Conservation (phyloP, 2,888 invertebrate genomes). For the Lasioglossum malachurum region DNA sequence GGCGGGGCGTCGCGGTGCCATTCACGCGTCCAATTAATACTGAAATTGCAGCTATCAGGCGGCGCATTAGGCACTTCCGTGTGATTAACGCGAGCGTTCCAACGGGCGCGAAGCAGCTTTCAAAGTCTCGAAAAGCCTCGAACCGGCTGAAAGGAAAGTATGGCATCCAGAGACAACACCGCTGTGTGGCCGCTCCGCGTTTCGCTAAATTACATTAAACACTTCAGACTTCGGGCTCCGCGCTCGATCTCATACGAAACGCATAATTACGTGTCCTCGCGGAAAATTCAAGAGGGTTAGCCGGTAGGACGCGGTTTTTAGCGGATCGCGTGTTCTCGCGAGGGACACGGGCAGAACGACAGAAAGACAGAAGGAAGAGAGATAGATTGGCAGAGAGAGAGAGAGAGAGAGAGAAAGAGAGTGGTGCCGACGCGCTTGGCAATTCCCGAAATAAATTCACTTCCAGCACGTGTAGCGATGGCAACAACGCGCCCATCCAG, state of each 20-base stretch:
- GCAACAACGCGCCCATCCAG: constrained; percentile 1
- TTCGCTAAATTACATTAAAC: constrained; percentile 55
- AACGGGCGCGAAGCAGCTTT: constrained; percentile 27
- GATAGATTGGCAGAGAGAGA: background rate
- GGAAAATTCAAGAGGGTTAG: constrained; percentile 48
- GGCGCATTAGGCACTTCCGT: constrained; percentile 48
- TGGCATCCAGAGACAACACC: constrained; percentile 8
- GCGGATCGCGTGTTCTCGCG: constrained; percentile 40
- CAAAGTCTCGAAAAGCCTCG: constrained; percentile 34
- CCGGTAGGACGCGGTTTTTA: constrained; percentile 51
- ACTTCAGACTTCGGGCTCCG: constrained; percentile 39
- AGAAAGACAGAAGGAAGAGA: background rate
- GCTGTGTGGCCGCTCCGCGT: background rate
- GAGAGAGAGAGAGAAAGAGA: background rate
- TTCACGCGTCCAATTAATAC: constrained; percentile 56
- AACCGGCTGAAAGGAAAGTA: constrained; percentile 41
- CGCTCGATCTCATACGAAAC: constrained; percentile 22
- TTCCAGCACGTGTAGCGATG: constrained; percentile 60
- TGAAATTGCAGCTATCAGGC: constrained; percentile 49
- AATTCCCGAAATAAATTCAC: constrained; percentile 70
- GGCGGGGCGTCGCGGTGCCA: constrained; percentile 17
- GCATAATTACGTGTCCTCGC: constrained; percentile 56
- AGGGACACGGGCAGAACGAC: constrained; percentile 20
- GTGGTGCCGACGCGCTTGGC: constrained; percentile 39
- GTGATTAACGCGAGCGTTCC: constrained; percentile 44